A percentile compares a stretch with the other conserved stretches of the same genome.
phyloP scores from a whole-genome alignment of 2,888 invertebrate species.

The Lamellibrachia columna region DNA sequence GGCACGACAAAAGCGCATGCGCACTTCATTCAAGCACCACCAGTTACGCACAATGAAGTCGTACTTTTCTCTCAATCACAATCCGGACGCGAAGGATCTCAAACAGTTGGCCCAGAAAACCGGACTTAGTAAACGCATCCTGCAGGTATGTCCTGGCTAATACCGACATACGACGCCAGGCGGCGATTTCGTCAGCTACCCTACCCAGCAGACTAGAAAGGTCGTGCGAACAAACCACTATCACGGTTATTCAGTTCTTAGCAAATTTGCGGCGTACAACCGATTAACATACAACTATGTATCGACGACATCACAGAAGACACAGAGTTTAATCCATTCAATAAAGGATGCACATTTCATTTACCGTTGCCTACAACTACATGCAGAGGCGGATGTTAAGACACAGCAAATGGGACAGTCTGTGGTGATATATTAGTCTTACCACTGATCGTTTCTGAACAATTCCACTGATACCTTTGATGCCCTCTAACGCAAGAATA shows the following conservation, averaged over 20 bases:
- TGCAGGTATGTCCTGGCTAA: conserved; percentile 76
- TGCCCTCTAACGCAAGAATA: too few relatives aligned
- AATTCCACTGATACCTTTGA: too few relatives aligned
- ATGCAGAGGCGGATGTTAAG: too few relatives aligned
- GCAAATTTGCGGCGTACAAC: neutral
- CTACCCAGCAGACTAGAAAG: neutral
- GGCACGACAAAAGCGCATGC: conserved; percentile 90
- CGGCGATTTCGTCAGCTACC: neutral
- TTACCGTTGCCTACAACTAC: neutral
- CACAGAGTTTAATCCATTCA: neutral
- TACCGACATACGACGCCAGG: conserved; percentile 16
- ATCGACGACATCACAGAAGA: neutral
- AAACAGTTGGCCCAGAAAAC: conserved; percentile 99
- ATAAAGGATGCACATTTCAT: neutral
- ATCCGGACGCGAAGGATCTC: conserved; percentile 98
- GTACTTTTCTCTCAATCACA: conserved; percentile 98
- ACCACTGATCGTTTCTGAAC: too few relatives aligned
- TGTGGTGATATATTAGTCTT: too few relatives aligned
- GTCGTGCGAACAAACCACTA: neutral
- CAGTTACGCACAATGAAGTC: conserved; percentile 99
- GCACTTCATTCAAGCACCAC: conserved; percentile 99
- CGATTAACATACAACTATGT: neutral
- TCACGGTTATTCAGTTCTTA: neutral
- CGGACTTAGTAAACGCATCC: conserved; percentile 95
- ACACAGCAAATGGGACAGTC: too few relatives aligned